A percentile compares a stretch with the other conserved stretches of the same genome.
These are phyloP conservation scores for Callithrix jacchus DNA, from an alignment of 2,113 vertebrate species.

Conservation along the genomic window DNA sequence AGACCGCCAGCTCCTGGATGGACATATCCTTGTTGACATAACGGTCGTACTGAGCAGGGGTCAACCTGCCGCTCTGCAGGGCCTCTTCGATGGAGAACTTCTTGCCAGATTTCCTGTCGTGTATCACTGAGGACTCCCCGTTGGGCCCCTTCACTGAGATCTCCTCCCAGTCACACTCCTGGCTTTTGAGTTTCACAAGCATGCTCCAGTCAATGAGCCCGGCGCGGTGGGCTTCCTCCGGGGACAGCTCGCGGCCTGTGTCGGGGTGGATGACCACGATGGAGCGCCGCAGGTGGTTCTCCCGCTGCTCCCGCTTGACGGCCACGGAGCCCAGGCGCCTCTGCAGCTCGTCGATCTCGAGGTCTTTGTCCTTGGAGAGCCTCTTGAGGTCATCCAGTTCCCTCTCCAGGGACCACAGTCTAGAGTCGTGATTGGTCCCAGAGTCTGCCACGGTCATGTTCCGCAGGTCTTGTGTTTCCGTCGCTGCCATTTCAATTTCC, in stretches of 20 bases:
- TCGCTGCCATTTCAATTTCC: slow-evolving; percentile 93
- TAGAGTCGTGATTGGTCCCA: slow-evolving; percentile 88
- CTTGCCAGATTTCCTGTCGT: slow-evolving; percentile 95
- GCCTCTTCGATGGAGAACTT: slow-evolving; percentile 97
- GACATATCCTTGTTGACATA: slow-evolving; percentile 96
- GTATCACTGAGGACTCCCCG: slow-evolving; percentile 94
- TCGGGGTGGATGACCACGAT: slow-evolving; percentile 98
- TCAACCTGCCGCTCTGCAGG: slow-evolving; percentile 89
- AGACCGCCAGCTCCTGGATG: slow-evolving; percentile 95
- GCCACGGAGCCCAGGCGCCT: slow-evolving; percentile 89
- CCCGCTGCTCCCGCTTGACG: slow-evolving; percentile 94
- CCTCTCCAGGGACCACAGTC: slow-evolving; percentile 90
- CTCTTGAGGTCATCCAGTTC: slow-evolving; percentile 91
- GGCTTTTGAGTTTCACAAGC: slow-evolving; percentile 95
- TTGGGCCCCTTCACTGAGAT: slow-evolving; percentile 93
- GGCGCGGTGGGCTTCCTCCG: slow-evolving; percentile 93
- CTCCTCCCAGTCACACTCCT: slow-evolving; percentile 99
- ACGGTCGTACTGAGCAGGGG: slow-evolving; percentile 88
- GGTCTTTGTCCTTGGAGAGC: slow-evolving; percentile 91
- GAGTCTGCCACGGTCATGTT: slow-evolving; percentile 82
- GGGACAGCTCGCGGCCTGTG: slow-evolving; percentile 94
- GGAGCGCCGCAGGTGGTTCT: slow-evolving; percentile 95
- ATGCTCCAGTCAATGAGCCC: slow-evolving; percentile 98
- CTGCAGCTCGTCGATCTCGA: slow-evolving; percentile 92
- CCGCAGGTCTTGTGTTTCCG: slow-evolving; percentile 90